These are phyloP conservation scores for Callospermophilus lateralis DNA, from an alignment of 2,113 vertebrate genomes.

Conservation along the genomic window DNA sequence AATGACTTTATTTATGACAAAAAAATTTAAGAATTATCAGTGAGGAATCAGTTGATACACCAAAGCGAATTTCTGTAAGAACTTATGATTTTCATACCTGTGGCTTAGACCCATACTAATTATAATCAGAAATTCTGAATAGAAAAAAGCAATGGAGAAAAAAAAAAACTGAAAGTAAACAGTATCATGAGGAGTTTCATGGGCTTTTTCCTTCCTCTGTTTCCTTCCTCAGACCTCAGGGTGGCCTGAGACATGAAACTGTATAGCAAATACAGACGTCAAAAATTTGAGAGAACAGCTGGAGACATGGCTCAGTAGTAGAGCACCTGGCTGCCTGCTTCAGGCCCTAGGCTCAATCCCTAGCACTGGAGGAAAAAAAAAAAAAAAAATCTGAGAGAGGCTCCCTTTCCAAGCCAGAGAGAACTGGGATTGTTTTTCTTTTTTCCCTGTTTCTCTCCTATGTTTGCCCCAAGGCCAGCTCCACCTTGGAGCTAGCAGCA, in stretches of 20 bases:
- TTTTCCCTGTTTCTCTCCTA: not conserved
- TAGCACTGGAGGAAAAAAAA: not conserved
- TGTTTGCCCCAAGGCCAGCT: not conserved
- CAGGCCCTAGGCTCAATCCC: not conserved
- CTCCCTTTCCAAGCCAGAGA: not conserved
- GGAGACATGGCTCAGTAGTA: not conserved
- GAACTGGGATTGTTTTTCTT: not conserved
- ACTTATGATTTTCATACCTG: not conserved
- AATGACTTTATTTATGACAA: not conserved
- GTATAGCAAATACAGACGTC: fast-evolving
- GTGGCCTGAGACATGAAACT: not conserved
- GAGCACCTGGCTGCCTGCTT: not conserved
- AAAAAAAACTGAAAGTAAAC: not conserved
- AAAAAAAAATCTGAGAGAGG: not conserved
- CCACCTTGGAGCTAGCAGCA: not conserved
- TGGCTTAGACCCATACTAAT: not conserved
- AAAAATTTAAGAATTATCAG: not conserved
- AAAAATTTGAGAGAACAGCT: not conserved
- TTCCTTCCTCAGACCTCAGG: not conserved
- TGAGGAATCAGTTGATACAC: not conserved
- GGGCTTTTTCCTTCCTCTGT: not conserved
- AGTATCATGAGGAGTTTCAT: not conserved
- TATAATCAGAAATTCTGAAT: not conserved
- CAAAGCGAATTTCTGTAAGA: not conserved
- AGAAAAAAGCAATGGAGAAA: not conserved